phyloP scores from a whole-genome alignment of 2,797 vertebrate genomes.

The Protonibea diacanthus region DNA sequence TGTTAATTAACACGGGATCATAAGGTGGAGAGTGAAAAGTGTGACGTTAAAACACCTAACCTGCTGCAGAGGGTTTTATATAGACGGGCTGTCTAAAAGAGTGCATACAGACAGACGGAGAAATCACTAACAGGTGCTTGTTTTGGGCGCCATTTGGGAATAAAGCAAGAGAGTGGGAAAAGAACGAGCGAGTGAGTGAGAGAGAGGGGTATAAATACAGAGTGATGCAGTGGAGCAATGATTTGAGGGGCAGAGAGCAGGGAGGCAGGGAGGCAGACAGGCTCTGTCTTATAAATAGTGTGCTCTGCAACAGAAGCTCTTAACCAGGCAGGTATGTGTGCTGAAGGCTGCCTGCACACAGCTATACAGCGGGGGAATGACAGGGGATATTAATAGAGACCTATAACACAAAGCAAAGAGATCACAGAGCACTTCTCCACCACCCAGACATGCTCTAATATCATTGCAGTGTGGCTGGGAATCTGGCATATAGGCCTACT shows the following conservation, averaged over 20 bases:
- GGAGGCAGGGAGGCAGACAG: slow-evolving; percentile 70
- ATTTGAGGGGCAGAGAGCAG: slow-evolving; percentile 76
- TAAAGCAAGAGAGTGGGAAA: slow-evolving; percentile 65
- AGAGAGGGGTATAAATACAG: slow-evolving; percentile 79
- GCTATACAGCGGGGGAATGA: slow-evolving; percentile 67
- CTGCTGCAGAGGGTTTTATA: slow-evolving; percentile 24
- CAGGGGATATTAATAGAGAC: slow-evolving; percentile 80
- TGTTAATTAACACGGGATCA: slow-evolving; percentile 1
- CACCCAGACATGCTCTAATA: slow-evolving; percentile 74
- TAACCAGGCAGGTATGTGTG: slow-evolving; percentile 86
- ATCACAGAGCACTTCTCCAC: slow-evolving; percentile 73
- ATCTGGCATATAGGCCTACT: slow-evolving; percentile 55
- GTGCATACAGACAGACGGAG: slow-evolving; percentile 44
- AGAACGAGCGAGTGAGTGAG: slow-evolving; percentile 48
- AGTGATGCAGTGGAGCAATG: slow-evolving; percentile 81
- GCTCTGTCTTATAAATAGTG: slow-evolving; percentile 81
- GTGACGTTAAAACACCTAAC: slow-evolving; percentile 11
- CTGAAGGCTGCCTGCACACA: slow-evolving; percentile 71
- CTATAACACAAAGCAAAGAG: slow-evolving; percentile 78
- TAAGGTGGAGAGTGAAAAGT: not conserved
- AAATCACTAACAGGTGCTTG: slow-evolving; percentile 70
- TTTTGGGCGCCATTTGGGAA: slow-evolving; percentile 65
- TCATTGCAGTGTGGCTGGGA: slow-evolving; percentile 60
- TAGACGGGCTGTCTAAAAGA: slow-evolving; percentile 27
- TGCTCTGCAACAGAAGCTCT: slow-evolving; percentile 81